Conservation (phyloP, 2,797 vertebrate genomes). For the Lophotriccus pileatus region DNA sequence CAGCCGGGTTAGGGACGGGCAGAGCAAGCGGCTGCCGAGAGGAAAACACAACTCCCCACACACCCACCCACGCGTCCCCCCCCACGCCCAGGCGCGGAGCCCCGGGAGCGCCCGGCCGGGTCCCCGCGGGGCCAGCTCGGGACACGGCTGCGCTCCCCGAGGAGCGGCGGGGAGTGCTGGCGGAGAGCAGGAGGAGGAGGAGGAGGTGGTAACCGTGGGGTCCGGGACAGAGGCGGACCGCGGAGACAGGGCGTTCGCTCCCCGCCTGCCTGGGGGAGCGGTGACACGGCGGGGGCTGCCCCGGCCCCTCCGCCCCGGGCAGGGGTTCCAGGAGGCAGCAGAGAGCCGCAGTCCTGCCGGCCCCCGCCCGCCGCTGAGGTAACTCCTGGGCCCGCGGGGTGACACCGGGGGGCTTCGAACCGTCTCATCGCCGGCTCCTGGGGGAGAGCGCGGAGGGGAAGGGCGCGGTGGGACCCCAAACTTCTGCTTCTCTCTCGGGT, state of each 20-base stretch:
- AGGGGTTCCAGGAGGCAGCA: neutral
- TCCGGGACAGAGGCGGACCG: neutral
- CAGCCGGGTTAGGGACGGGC: neutral
- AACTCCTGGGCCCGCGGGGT: neutral
- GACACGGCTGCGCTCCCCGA: neutral
- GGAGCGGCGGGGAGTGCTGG: neutral
- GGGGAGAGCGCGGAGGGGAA: neutral
- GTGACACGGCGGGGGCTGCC: neutral
- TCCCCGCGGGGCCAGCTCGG: neutral
- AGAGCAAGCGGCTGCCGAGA: neutral
- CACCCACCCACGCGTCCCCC: neutral
- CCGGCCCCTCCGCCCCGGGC: neutral
- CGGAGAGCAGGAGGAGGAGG: neutral
- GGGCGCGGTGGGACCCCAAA: neutral
- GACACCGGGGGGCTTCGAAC: neutral
- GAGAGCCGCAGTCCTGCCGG: neutral
- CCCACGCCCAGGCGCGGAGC: neutral
- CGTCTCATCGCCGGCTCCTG: neutral
- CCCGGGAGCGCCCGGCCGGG: neutral
- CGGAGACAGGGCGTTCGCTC: neutral
- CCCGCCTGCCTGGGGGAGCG: neutral
- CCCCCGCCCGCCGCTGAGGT: neutral
- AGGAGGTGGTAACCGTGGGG: neutral
- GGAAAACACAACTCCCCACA: neutral
- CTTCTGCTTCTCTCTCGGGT: neutral